A percentile compares a stretch with the other conserved stretches of the same genome.
Evolutionary conservation across 2,888 invertebrate species (phyloP).

Genomic region (Drosophila koepferae): DNA sequence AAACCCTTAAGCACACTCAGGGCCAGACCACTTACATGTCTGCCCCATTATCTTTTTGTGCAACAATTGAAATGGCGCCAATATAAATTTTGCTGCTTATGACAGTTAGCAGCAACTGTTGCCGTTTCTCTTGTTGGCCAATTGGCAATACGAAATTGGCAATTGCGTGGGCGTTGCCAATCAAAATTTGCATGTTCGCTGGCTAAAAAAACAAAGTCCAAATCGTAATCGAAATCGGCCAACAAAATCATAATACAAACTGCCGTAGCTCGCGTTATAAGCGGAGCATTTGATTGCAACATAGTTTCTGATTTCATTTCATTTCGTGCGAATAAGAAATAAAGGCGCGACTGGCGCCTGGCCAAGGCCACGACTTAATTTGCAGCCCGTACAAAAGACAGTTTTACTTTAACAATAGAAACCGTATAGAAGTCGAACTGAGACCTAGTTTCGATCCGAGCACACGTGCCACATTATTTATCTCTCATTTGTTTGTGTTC

Average conservation of each 20-base stretch:
- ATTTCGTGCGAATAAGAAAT: conserved; percentile 62
- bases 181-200: conserved; percentile 70
- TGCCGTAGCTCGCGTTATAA: conserved; percentile 58
- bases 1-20: conserved; percentile 61
- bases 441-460: conserved; percentile 24
- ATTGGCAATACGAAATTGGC: conserved; percentile 10
- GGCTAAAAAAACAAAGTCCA: conserved; percentile 43
- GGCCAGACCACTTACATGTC: conserved; percentile 57
- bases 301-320: conserved; percentile 29
- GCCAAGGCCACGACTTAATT: conserved; percentile 65
- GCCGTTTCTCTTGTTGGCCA: conserved; percentile 15
- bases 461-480: conserved; percentile 68
- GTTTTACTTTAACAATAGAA: conserved; percentile 30
- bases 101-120: conserved; percentile 50
- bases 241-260: conserved; percentile 65
- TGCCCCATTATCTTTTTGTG: conserved; percentile 46
- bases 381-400: conserved; percentile 62
- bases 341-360: conserved; percentile 59
- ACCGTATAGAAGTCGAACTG: conserved; percentile 26
- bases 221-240: conserved; percentile 29
- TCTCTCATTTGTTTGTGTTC: neutral
- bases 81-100: conserved; percentile 62
- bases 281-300: conserved; percentile 55
- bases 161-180: conserved; percentile 71
- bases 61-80: conserved; percentile 70